Percentiles rank a stretch among this genome's conserved stretches.
Evolutionary conservation across 2,888 invertebrate species (phyloP).

Genomic region (Phortica magna): DNA sequence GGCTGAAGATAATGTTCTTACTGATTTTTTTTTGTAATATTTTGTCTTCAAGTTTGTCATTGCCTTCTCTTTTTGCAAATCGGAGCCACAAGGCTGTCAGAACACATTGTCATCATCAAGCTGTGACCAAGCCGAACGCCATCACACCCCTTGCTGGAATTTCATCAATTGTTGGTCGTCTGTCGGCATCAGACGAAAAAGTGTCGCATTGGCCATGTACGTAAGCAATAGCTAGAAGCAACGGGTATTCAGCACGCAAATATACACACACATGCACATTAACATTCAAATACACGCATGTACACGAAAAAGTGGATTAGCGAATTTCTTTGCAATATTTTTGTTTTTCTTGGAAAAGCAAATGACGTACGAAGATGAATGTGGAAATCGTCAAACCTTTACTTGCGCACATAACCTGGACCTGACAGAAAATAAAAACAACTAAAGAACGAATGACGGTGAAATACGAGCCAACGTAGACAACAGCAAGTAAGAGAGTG

Average conservation of each 20-base stretch:
- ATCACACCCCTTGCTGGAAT: constrained; percentile 33
- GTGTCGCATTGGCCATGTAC: no score
- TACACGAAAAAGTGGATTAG: constrained; percentile 55
- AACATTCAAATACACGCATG: not conserved
- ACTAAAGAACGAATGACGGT: not conserved
- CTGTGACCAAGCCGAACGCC: constrained; percentile 41
- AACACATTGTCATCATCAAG: constrained; percentile 69
- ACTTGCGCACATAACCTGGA: not conserved
- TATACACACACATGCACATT: not conserved
- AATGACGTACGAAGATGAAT: no score
- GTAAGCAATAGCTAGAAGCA: no score
- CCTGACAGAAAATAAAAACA: not conserved
- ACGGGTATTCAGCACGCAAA: not conserved
- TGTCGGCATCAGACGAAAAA: constrained; percentile 54
- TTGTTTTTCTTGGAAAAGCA: not conserved
- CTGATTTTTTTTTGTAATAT: constrained; percentile 57
- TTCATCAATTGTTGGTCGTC: constrained; percentile 49
- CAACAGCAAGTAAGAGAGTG: not conserved
- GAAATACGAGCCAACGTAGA: not conserved
- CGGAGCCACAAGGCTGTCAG: constrained; percentile 68
- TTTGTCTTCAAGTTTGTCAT: constrained; percentile 44
- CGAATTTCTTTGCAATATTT: constrained; percentile 65
- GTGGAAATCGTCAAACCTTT: no score
- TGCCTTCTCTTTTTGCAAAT: constrained; percentile 62
- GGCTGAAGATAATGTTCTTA: constrained; percentile 8